A percentile compares a stretch with the other conserved stretches of the same genome.
Evolutionary conservation across 2,797 vertebrate species (phyloP).

Genomic region (Gadopsis bispinosus): DNA sequence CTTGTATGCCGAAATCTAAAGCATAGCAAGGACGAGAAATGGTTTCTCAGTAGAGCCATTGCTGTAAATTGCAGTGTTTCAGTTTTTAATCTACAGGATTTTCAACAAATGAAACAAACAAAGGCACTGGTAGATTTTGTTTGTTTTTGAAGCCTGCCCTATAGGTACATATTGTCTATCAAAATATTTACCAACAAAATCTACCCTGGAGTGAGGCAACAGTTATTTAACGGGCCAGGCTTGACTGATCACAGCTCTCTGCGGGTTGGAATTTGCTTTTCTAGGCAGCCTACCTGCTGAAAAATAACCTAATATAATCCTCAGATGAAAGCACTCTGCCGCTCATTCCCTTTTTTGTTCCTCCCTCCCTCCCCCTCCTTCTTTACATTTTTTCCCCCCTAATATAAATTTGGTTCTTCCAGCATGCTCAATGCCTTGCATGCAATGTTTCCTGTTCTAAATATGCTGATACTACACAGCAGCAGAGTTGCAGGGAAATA

Average conservation of each 20-base stretch:
- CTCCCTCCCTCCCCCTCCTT: conserved; percentile 44
- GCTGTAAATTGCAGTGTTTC: neutral
- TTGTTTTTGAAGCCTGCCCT: neutral
- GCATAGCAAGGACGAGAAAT: neutral
- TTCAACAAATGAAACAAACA: conserved; percentile 11
- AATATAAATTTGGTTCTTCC: conserved; percentile 65
- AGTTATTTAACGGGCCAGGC: conserved; percentile 50
- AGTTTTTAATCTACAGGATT: conserved; percentile 1
- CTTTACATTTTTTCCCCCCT: conserved; percentile 44
- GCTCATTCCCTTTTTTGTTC: conserved; percentile 52
- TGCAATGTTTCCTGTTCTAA: conserved; percentile 67
- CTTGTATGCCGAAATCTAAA: neutral
- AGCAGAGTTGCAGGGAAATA: conserved; percentile 72
- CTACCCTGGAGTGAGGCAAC: conserved; percentile 15
- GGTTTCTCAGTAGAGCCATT: neutral
- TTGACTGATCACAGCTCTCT: conserved; percentile 55
- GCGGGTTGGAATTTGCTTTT: conserved; percentile 61
- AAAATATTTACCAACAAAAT: conserved; percentile 37
- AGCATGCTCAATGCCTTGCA: conserved; percentile 59
- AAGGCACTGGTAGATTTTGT: conserved; percentile 3
- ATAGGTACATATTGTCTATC: neutral
- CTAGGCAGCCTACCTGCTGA: conserved; percentile 71
- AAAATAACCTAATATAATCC: conserved; percentile 74
- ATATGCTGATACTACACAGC: conserved; percentile 79
- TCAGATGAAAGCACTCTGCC: conserved; percentile 69